These are phyloP conservation scores for Synanthedon tipuliformis DNA, from an alignment of 2,888 invertebrate genomes.

Conservation along the genomic window DNA sequence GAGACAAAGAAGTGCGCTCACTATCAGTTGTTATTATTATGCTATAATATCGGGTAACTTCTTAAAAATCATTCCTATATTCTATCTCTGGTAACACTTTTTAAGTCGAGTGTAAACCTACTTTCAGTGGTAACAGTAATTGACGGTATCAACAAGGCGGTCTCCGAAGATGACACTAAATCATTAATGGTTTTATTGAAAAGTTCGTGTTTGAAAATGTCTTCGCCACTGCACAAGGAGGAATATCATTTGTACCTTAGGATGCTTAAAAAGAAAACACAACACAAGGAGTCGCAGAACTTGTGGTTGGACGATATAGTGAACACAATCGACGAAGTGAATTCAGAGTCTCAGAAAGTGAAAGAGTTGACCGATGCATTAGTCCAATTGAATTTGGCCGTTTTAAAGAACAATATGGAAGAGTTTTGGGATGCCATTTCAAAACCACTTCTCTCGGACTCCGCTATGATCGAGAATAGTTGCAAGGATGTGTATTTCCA, in stretches of 20 bases:
- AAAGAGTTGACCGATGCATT: slow-evolving; percentile 56
- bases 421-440: slow-evolving; percentile 48
- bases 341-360: slow-evolving; percentile 57
- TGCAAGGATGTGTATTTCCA: slow-evolving; percentile 58
- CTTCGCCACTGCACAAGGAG: slow-evolving; percentile 46
- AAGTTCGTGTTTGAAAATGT: slow-evolving; percentile 53
- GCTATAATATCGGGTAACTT: no score
- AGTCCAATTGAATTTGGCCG: slow-evolving; percentile 50
- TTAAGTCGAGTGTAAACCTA: not conserved
- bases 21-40: not conserved
- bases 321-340: slow-evolving; percentile 53
- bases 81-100: no score
- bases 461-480: slow-evolving; percentile 34
- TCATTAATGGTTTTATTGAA: slow-evolving; percentile 58
- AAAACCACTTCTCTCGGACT: slow-evolving; percentile 28
- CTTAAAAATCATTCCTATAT: no score
- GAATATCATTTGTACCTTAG: slow-evolving; percentile 66
- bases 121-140: slow-evolving; percentile 68
- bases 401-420: slow-evolving; percentile 46
- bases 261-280: slow-evolving; percentile 58
- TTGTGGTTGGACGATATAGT: slow-evolving; percentile 73
- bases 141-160: slow-evolving; percentile 70
- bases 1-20: not conserved
- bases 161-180: slow-evolving; percentile 62
- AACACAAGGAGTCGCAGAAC: slow-evolving; percentile 67